phyloP scores from a whole-genome alignment of 2,888 invertebrate genomes.

The Heliconius erato region DNA sequence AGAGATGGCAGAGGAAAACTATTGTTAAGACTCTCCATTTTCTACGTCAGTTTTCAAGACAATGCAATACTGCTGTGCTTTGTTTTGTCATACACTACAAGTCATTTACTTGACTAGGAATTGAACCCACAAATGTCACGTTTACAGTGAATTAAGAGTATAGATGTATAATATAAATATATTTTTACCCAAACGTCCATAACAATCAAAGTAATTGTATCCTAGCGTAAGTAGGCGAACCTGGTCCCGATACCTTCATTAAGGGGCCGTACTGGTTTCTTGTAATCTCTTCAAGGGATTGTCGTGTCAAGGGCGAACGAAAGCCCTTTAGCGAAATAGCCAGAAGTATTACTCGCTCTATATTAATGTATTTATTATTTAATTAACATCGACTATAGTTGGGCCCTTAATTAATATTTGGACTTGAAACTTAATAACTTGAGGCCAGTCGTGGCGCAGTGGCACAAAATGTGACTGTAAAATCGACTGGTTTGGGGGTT shows the following conservation, averaged over 20 bases:
- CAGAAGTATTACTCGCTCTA: conserved; percentile 13
- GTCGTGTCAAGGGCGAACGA: conserved; percentile 28
- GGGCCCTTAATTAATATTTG: conserved; percentile 4
- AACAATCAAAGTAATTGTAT: conserved; percentile 1
- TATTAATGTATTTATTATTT: conserved; percentile 3
- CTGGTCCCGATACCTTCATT: conserved; percentile 27
- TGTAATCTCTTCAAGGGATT: conserved; percentile 33
- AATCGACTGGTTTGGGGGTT: too few species aligned
- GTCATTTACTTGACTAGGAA: too few species aligned
- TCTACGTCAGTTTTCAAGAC: too few species aligned
- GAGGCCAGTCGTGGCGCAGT: too few species aligned
- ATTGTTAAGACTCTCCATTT: too few species aligned
- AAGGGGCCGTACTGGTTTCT: conserved; percentile 9
- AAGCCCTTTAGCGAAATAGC: conserved; percentile 17
- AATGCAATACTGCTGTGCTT: too few species aligned
- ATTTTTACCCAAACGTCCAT: neutral
- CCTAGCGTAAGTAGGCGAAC: conserved; percentile 13
- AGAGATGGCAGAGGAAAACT: too few species aligned
- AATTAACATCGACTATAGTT: neutral
- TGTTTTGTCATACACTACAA: too few species aligned
- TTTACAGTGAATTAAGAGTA: too few species aligned
- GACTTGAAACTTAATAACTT: neutral
- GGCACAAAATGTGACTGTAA: too few species aligned
- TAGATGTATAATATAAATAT: too few species aligned
- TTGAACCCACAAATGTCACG: too few species aligned